Evolutionary conservation across 2,113 vertebrate genomes (phyloP).

Genomic region (Eulacestoma nigropectus): DNA sequence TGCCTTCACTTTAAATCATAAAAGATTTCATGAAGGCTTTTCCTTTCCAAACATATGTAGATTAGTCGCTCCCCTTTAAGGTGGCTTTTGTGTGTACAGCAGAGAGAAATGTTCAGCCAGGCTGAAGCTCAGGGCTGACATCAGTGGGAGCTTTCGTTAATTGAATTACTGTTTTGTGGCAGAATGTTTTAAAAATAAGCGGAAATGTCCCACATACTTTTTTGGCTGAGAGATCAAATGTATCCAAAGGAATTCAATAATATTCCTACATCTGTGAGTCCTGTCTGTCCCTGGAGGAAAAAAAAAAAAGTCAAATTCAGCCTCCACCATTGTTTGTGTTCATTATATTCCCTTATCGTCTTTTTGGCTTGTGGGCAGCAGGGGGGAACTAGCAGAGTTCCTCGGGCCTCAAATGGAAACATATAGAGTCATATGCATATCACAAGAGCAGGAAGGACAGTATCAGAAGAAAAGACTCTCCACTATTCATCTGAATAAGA

Average conservation of each 20-base stretch:
- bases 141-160: slow-evolving; percentile 57
- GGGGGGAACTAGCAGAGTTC: slow-evolving; percentile 26
- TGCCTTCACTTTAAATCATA: slow-evolving; percentile 3
- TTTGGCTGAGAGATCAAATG: slow-evolving; percentile 64
- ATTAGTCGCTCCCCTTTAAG: not conserved
- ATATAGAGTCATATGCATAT: slow-evolving; percentile 49
- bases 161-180: slow-evolving; percentile 67
- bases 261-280: slow-evolving; percentile 68
- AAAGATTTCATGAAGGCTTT: slow-evolving; percentile 18
- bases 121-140: slow-evolving; percentile 48
- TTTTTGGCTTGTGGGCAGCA: slow-evolving; percentile 22
- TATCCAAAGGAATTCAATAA: slow-evolving; percentile 68
- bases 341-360: slow-evolving; percentile 43
- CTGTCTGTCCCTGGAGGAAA: slow-evolving; percentile 36
- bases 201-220: slow-evolving; percentile 62
- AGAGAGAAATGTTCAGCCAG: not conserved
- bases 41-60: slow-evolving; percentile 41
- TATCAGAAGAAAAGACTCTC: slow-evolving; percentile 31
- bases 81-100: slow-evolving; percentile 30
- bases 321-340: slow-evolving; percentile 55
- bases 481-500: slow-evolving; percentile 28
- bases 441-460: slow-evolving; percentile 28
- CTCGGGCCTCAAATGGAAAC: slow-evolving; percentile 41
- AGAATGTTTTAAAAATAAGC: slow-evolving; percentile 66
- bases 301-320: slow-evolving; percentile 37